Evolutionary conservation across 2,113 vertebrate genomes (phyloP).

Genomic region (human): GRCh38 chr1:8627501-8628000

Average conservation of each 20-base stretch:
- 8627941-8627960: not conserved
- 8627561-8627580: too few relatives aligned
- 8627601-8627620: not conserved
- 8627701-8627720: slow-evolving; percentile 1
- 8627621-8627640: not conserved
- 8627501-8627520: too few relatives aligned
- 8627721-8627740: not conserved
- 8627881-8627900: not conserved
- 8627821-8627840: not conserved
- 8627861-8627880: not conserved
- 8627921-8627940: not conserved
- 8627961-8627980: not conserved
- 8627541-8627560: too few relatives aligned
- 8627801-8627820: not conserved
- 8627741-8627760: not conserved
- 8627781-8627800: not conserved
- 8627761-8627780: slow-evolving; percentile 9
- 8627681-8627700: not conserved
- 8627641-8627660: not conserved
- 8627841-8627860: not conserved
- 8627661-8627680: slow-evolving; percentile 13
- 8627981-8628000: not conserved
- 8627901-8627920: not conserved
- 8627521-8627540: too few relatives aligned
- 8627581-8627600: too few relatives aligned